Conservation (phyloP, 2,113 vertebrate genomes). For the cattle (Bos taurus) region DNA sequence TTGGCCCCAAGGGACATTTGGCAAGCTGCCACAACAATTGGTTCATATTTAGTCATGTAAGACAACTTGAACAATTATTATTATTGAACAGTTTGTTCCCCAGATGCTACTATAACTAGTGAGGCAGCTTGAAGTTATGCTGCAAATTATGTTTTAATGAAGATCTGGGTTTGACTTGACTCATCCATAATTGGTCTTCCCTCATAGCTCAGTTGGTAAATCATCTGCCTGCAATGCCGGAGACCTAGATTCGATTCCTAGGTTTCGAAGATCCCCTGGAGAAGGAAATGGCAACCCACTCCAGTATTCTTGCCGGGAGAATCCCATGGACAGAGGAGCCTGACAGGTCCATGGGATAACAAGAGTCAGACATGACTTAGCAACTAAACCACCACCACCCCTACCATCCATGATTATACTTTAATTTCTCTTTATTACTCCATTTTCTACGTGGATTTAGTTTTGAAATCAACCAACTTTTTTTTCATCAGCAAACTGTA, state of each 20-base stretch:
- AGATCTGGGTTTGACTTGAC: background rate
- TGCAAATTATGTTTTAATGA: background rate
- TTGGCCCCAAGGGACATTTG: background rate
- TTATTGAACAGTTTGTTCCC: background rate
- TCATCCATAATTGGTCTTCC: background rate
- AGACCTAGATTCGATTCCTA: background rate
- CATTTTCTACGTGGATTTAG: conserved; percentile 14
- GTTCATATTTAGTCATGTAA: background rate
- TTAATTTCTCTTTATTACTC: conserved; percentile 27
- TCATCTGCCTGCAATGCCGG: background rate
- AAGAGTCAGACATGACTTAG: background rate
- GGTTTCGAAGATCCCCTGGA: background rate
- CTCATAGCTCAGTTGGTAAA: background rate
- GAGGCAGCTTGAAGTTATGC: background rate
- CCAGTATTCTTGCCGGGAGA: background rate
- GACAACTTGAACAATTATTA: background rate
- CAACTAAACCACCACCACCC: background rate
- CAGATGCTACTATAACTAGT: background rate
- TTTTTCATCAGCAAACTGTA: background rate
- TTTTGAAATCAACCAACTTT: background rate
- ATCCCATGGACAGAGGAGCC: background rate
- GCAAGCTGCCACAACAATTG: background rate
- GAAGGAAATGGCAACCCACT: background rate
- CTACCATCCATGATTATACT: background rate
- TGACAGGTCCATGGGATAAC: background rate